Evolutionary conservation across 1,140 invertebrate genomes (phyloP).

Genomic region (Archivesica marissinica): DNA sequence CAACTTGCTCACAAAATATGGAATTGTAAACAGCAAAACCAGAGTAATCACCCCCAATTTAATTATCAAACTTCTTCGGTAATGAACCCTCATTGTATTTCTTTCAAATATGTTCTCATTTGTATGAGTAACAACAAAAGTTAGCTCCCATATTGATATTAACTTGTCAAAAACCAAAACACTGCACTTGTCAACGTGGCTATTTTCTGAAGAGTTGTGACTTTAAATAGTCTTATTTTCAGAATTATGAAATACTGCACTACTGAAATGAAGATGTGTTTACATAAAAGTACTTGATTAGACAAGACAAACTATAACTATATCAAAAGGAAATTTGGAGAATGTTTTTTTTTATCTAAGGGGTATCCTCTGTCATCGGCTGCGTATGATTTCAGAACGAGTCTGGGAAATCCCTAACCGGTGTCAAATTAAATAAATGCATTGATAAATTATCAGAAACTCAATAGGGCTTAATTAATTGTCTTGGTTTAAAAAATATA

Average conservation of each 20-base stretch:
- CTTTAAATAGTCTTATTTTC: too few relatives aligned
- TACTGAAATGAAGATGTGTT: too few relatives aligned
- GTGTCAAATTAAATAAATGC: not conserved
- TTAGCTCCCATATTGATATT: not conserved
- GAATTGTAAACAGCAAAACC: constrained; percentile 55
- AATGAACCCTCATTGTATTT: constrained; percentile 51
- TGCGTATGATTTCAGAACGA: constrained; percentile 6
- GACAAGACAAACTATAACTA: too few relatives aligned
- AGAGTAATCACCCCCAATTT: constrained; percentile 60
- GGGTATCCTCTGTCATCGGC: constrained; percentile 1
- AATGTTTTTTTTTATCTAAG: too few relatives aligned
- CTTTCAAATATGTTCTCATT: not conserved
- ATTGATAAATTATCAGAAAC: not conserved
- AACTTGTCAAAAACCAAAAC: not conserved
- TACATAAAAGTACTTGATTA: too few relatives aligned
- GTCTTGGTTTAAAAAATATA: too few relatives aligned
- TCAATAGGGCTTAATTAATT: too few relatives aligned
- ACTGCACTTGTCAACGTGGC: constrained; percentile 21
- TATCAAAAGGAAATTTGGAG: too few relatives aligned
- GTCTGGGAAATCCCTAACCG: constrained; percentile 20
- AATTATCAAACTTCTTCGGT: constrained; percentile 51
- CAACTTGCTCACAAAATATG: constrained; percentile 61
- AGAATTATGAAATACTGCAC: too few relatives aligned
- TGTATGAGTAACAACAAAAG: not conserved
- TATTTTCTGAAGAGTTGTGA: too few relatives aligned